Percentiles rank a stretch among this genome's conserved stretches.
Evolutionary conservation across 2,888 invertebrate species (phyloP).

Genomic region (Lingula anatina): DNA sequence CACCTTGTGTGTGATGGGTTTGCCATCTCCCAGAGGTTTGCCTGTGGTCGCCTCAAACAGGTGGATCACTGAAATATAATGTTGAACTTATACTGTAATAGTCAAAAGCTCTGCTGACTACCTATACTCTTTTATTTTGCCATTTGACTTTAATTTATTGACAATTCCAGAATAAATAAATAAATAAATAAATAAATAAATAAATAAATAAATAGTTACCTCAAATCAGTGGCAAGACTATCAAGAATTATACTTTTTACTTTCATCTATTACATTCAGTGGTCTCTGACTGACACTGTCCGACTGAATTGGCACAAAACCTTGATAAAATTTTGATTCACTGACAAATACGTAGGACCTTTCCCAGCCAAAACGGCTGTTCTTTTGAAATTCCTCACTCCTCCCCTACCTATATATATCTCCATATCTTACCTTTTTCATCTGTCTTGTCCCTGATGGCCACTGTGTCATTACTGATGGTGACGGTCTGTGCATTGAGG

Average conservation of each 20-base stretch:
- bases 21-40: conserved; percentile 69
- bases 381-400: no score
- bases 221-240: no score
- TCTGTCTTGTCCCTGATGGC: conserved; percentile 82
- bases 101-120: not conserved
- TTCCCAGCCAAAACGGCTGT: no score
- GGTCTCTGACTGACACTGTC: no score
- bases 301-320: no score
- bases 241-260: no score
- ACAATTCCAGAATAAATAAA: not conserved
- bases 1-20: conserved; percentile 69
- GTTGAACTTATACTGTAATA: no score
- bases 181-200: not conserved
- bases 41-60: conserved; percentile 77
- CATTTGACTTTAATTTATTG: not conserved
- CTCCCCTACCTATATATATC: no score
- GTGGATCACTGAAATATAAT: conserved; percentile 64
- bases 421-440: conserved; percentile 66
- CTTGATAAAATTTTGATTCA: no score
- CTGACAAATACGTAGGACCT: no score
- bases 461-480: conserved; percentile 80
- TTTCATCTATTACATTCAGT: no score
- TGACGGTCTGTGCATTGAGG: conserved; percentile 69
- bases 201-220: no score
- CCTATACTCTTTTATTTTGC: not conserved